Base-by-base conservation (phyloP, 92 coral and sea anemone species). In the Epizoanthus ramosus region DNA sequence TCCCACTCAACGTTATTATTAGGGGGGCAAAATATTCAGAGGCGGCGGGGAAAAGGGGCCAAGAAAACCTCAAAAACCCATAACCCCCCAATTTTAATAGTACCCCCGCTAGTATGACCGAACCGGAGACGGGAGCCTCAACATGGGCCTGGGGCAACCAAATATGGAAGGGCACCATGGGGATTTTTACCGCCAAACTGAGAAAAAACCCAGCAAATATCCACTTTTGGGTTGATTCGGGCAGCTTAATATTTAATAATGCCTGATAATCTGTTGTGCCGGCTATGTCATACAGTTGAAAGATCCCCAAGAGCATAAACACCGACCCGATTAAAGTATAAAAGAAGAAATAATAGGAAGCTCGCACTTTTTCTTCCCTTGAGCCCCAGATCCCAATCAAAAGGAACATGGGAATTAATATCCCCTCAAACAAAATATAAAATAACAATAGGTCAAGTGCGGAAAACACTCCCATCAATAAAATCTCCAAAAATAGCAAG, bases 331-430 rank as follows among this genome's bases (percentile, higher is more conserved):
- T 88, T 71, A 92, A 92, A 83, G 93, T 89, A 86, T 90, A 92
- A 87, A 92, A 92, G 85, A 92, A 92, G 86, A 92, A 92, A 90
- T 92, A 92, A 90, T 90, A 92, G 85, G 96, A 91, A 84, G 96
- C 96, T 84, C 92, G 92, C 60, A 92, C 92, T 79, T 92, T 92
- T 90, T 92, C 96, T 89, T 87, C 96, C 88, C 96, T 88, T 31
- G 96, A 86, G 50, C 94, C 94, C 80, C 94, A 91, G 63, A 91
- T 87, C 45, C 94, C 94, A 60, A 91, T 91, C 83, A 92, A 83
- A 86, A 92, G 89, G 60, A 92, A 92, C 95, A 92, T 92, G 31
- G 95, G 95, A 21, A 92, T 92, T 80, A 92, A 92, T 85, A 92
- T 89, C 41, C 95, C 92, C 72, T 92, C 95, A 92, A 92, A 92